Evolutionary conservation across 1,140 invertebrate genomes (phyloP).

Genomic region (Chionoecetes opilio): DNA sequence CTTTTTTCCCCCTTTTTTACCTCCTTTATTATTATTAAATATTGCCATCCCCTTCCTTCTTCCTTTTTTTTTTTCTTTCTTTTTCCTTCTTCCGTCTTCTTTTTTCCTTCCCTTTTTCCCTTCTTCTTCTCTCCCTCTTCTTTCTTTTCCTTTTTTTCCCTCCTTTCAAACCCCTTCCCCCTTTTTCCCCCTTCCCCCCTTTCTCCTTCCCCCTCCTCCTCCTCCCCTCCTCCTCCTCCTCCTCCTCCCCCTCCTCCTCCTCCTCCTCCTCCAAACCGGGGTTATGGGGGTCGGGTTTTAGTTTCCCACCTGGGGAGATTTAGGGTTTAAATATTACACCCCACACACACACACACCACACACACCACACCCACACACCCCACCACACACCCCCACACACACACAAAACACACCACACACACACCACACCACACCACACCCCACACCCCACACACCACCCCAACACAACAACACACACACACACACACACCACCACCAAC

Average conservation of each 20-base stretch:
- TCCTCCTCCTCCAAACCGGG: background rate
- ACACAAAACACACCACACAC: too few species aligned
- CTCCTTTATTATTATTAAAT: too few species aligned
- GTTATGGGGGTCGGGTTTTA: slow-evolving; percentile 16
- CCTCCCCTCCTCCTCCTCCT: too few species aligned
- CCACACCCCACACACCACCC: background rate
- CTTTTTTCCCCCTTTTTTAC: too few species aligned
- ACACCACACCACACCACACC: too few species aligned
- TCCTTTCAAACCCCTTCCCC: background rate
- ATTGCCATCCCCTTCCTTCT: too few species aligned
- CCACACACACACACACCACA: slow-evolving; percentile 17
- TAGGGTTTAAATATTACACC: slow-evolving; percentile 6
- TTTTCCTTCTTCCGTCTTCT: background rate
- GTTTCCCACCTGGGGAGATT: background rate
- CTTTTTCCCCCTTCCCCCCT: background rate
- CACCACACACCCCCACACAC: too few species aligned
- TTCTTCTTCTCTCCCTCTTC: background rate
- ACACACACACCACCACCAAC: too few species aligned
- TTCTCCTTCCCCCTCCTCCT: background rate
- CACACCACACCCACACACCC: background rate
- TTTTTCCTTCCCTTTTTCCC: background rate
- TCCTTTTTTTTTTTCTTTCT: background rate
- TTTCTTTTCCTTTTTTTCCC: background rate
- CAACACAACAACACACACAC: background rate
- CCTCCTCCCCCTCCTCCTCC: too few species aligned